These are phyloP conservation scores for Rhagoletis pomonella DNA, from an alignment of 1,140 invertebrate species.

Conservation along the genomic window DNA sequence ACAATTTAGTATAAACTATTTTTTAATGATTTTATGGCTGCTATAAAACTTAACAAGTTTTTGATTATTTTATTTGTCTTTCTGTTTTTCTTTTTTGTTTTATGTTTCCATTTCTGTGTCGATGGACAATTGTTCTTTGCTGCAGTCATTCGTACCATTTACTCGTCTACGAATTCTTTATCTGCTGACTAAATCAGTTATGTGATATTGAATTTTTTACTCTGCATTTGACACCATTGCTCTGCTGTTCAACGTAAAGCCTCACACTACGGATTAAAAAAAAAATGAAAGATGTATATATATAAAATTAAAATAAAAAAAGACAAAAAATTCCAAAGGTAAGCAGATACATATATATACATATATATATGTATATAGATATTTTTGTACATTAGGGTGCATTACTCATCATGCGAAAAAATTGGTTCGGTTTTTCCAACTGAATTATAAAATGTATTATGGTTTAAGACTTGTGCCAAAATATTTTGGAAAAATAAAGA, in stretches of 20 bases:
- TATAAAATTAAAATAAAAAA: neutral
- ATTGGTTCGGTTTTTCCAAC: too few relatives aligned
- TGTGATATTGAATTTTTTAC: neutral
- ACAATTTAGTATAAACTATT: neutral
- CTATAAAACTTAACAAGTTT: neutral
- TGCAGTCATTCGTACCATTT: neutral
- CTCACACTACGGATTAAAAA: neutral
- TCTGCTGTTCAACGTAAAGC: too few relatives aligned
- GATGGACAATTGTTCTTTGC: neutral
- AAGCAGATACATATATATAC: neutral
- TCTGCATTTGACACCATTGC: slow-evolving; percentile 7
- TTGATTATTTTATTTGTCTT: slow-evolving; percentile 1
- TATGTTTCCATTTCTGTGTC: neutral
- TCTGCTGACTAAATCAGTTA: neutral
- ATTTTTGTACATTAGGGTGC: too few relatives aligned
- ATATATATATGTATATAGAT: too few relatives aligned
- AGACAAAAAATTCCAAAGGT: slow-evolving; percentile 10
- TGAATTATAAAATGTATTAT: too few relatives aligned
- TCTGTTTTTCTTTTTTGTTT: neutral
- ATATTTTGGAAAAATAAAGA: too few relatives aligned
- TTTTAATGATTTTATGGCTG: slow-evolving; percentile 15
- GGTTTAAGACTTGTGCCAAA: too few relatives aligned
- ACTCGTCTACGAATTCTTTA: neutral
- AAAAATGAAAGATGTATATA: neutral
- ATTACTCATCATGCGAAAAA: too few relatives aligned